Evolutionary conservation across 2,797 vertebrate species (phyloP).

Genomic region (Gastrophryne carolinensis): DNA sequence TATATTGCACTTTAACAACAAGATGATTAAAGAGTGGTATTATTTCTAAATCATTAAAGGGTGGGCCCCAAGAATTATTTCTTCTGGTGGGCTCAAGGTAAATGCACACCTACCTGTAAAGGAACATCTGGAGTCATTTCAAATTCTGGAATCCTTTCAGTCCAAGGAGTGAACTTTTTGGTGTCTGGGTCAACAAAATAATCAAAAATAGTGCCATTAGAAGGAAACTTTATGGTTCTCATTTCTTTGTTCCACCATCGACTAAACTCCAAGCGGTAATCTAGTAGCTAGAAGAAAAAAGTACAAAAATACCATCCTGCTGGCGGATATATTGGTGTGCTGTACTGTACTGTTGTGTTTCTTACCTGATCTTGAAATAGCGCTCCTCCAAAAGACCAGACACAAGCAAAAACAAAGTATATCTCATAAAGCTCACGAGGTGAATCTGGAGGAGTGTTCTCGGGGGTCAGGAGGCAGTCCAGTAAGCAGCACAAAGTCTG

Average conservation of each 20-base stretch:
- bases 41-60: no score
- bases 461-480: conserved; percentile 76
- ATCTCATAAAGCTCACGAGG: conserved; percentile 77
- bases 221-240: conserved; percentile 79
- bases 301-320: not conserved
- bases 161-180: conserved; percentile 77
- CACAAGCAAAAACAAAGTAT: conserved; percentile 80
- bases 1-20: no score
- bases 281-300: conserved; percentile 70
- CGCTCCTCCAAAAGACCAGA: conserved; percentile 80
- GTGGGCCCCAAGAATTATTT: no score
- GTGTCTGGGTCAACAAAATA: conserved; percentile 76
- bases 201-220: conserved; percentile 82
- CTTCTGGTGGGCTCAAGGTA: no score
- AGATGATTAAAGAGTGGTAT: no score
- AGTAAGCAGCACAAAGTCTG: conserved; percentile 77
- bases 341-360: not conserved
- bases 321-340: not conserved
- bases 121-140: conserved; percentile 72
- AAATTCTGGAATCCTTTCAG: conserved; percentile 70
- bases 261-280: conserved; percentile 81
- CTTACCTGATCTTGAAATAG: conserved; percentile 83
- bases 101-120: conserved; percentile 62
- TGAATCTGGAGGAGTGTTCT: conserved; percentile 80
- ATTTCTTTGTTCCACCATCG: conserved; percentile 84